These are phyloP conservation scores for Limnodromus scolopaceus DNA, from an alignment of 2,797 vertebrate genomes.

Conservation along the genomic window DNA sequence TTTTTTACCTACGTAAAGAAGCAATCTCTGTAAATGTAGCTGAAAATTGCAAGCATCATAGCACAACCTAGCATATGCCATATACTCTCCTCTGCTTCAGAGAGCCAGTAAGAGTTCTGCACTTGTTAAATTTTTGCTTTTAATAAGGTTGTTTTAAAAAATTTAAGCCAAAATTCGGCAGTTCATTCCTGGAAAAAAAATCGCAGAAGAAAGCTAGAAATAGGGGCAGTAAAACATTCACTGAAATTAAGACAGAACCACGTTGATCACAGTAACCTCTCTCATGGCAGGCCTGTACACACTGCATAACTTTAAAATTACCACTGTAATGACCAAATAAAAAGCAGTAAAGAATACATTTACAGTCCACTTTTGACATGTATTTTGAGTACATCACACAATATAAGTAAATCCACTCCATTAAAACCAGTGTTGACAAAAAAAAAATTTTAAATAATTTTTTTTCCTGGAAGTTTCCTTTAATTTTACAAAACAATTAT, in stretches of 20 bases:
- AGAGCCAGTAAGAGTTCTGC: background rate
- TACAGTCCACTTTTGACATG: background rate
- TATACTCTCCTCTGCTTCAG: background rate
- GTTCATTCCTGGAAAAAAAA: slow-evolving; percentile 12
- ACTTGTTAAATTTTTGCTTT: slow-evolving; percentile 50
- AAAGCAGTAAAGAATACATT: slow-evolving; percentile 30
- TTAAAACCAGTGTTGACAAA: background rate
- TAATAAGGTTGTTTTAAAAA: slow-evolving; percentile 19
- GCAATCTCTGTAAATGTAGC: background rate
- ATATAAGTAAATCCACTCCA: background rate
- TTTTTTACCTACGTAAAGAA: slow-evolving; percentile 48
- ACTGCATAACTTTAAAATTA: slow-evolving; percentile 22
- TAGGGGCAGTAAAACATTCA: background rate
- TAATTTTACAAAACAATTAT: background rate
- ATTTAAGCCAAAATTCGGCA: background rate
- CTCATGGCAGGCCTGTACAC: slow-evolving; percentile 41
- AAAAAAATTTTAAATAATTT: rapidly evolving
- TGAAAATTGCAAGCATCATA: background rate
- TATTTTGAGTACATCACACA: background rate
- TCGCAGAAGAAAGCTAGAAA: slow-evolving; percentile 29
- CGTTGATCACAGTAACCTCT: slow-evolving; percentile 42
- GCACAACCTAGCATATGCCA: background rate
- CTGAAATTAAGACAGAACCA: slow-evolving; percentile 48
- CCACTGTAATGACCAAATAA: slow-evolving; percentile 28
- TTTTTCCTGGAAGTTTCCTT: background rate